A percentile compares a stretch with the other conserved stretches of the same genome.
Conservation (phyloP, 2,888 invertebrate genomes). For the Ecliptopera silaceata region DNA sequence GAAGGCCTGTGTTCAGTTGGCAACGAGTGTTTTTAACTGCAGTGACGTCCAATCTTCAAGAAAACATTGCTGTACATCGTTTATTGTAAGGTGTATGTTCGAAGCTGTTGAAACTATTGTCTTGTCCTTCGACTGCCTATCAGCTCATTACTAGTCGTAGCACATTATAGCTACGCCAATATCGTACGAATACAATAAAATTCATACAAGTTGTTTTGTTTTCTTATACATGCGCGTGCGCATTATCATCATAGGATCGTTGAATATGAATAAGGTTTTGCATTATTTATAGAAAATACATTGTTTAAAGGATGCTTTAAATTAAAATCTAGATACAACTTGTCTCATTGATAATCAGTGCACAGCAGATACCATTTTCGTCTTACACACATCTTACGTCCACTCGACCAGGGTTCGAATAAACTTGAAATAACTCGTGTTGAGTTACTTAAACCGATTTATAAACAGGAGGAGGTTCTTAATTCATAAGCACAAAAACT, state of each 20-base stretch:
- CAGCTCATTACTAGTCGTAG: constrained; percentile 13
- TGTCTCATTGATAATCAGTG: neutral
- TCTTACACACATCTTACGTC: no score
- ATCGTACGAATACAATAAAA: constrained; percentile 13
- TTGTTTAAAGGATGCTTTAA: constrained; percentile 23
- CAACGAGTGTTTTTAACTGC: no score
- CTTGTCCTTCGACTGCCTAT: neutral
- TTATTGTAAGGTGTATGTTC: no score
- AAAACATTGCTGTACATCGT: no score
- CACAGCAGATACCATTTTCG: neutral
- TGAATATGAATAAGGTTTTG: constrained; percentile 29
- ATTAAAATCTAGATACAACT: constrained; percentile 1
- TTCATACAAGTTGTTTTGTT: constrained; percentile 21
- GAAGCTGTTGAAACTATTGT: neutral
- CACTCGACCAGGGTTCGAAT: no score
- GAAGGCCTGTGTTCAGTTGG: neutral
- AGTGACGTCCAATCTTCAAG: neutral
- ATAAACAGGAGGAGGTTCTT: no score
- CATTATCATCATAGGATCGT: constrained; percentile 10
- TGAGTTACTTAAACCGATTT: no score
- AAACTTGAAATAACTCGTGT: no score
- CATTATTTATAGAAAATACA: constrained; percentile 28
- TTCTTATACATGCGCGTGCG: constrained; percentile 17
- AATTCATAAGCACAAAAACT: no score
- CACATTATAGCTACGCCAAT: neutral